Evolutionary conservation across 2,113 vertebrate genomes (phyloP), one percentile per base, ranked within the genome.

Genomic region (Brachyhypopomus gauderio): DNA sequence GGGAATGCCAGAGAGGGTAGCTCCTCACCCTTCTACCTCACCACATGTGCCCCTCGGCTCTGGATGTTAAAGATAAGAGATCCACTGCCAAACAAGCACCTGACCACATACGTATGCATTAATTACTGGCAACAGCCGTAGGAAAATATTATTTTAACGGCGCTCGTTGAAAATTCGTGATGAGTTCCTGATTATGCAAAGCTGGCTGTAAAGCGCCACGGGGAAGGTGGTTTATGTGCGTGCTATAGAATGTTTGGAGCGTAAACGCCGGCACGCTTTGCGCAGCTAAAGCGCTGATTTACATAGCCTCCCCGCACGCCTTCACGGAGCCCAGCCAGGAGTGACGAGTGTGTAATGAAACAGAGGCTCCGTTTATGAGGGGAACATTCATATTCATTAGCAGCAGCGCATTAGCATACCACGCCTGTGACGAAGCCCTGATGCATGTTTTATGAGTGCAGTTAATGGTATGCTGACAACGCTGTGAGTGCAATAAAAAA

Each of bases 371-470:
- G 75, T 82, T 92, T 88, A 91, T 92, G 94, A 94, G 86, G 92
- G 87, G 89, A 71, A 78, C 89, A 95, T 97, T 95, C 95, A 94
- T 96, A 97, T 96, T 97, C 95, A 97, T 97, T 94, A 97, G 93
- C 90, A 86, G 86, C 89, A 62, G 56, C 62, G 66, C 93, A 91
- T 94, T 93, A 95, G 91, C 94, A 91, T 93, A 86, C 87, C 91
- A 92, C 83, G 89, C 88, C 88, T 12, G 88, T 88, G 93, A 91
- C 91, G 91, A 86, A 89, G 82, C 88, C 77, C 88, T 75, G 78
- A 90, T 90, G 86, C 82, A n/a, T 88, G 92, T 90, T 91, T 89
- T 91, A 76, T 90, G 88, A 87, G 91, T 62, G 80, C 77, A 5
- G 88, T 89, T 92, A 87, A 85, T 70, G 72, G 89, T 87, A 89